Conservation (phyloP, 2,113 vertebrate species). For the Paramormyrops kingsleyae region DNA sequence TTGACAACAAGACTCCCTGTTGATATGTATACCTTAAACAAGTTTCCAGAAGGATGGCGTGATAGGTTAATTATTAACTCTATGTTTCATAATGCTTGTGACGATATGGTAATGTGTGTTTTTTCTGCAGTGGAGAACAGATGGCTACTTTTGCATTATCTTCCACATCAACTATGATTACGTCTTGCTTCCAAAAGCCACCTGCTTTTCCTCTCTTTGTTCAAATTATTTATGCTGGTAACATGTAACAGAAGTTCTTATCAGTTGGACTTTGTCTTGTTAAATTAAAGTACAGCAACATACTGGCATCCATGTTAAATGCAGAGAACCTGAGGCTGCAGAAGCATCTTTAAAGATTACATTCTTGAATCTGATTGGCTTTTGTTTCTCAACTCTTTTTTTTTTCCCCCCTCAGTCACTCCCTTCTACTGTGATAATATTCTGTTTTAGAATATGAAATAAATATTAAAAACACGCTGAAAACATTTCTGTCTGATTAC, state of each 20-base stretch:
- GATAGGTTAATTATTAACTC: constrained; percentile 92
- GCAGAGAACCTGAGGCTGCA: constrained; percentile 68
- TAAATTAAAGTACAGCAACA: constrained; percentile 95
- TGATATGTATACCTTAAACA: neutral
- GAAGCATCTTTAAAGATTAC: constrained; percentile 51
- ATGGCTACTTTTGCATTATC: constrained; percentile 99
- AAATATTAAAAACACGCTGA: neutral
- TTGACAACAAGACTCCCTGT: constrained; percentile 1
- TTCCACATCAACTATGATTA: constrained; percentile 99
- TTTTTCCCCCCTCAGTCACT: neutral
- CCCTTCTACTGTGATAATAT: neutral
- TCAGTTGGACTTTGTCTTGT: constrained; percentile 96
- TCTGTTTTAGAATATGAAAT: neutral
- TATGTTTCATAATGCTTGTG: constrained; percentile 97
- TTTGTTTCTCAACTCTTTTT: neutral
- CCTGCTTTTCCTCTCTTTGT: constrained; percentile 93
- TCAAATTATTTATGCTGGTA: constrained; percentile 99
- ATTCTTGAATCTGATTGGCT: neutral
- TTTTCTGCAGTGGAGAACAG: constrained; percentile 89
- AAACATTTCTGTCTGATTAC: neutral
- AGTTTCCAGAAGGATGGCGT: neutral
- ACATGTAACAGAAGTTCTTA: constrained; percentile 98
- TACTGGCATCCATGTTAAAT: constrained; percentile 98
- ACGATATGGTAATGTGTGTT: constrained; percentile 91
- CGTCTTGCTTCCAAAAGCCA: constrained; percentile 98